These are phyloP conservation scores for Stichopus chloronotus DNA, from an alignment of 35 echinoderm and acorn worm genomes.

Conservation along the genomic window DNA sequence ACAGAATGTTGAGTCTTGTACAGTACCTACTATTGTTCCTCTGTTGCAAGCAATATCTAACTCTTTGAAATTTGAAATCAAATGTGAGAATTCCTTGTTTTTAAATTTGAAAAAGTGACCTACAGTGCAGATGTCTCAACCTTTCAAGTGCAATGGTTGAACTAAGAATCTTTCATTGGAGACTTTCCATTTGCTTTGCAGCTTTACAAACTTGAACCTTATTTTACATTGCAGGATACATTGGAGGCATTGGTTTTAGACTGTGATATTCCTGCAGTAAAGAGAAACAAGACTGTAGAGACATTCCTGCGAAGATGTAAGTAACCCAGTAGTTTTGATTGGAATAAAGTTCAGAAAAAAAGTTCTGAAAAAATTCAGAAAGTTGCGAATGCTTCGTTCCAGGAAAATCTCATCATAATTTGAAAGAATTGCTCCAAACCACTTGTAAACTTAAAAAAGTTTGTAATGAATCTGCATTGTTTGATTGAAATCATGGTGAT, in stretches of 20 bases:
- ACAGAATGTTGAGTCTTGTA: no score
- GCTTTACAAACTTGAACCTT: background rate
- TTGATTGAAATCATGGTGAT: no score
- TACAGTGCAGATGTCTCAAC: background rate
- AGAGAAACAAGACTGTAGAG: constrained; percentile 96
- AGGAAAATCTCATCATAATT: background rate
- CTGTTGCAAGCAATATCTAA: background rate
- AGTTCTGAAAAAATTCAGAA: no score
- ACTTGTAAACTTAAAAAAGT: no score
- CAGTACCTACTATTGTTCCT: no score
- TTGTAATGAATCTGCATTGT: no score
- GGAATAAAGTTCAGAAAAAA: background rate
- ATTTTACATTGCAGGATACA: constrained; percentile 68
- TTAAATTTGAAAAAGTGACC: background rate
- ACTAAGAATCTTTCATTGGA: background rate
- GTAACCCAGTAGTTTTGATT: constrained; percentile 5
- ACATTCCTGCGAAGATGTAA: constrained; percentile 96
- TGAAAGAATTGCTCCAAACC: background rate
- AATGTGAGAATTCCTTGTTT: background rate
- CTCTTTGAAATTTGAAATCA: background rate
- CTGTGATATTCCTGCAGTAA: constrained; percentile 89
- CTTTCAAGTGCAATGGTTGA: background rate
- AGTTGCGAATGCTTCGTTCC: background rate
- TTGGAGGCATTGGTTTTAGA: constrained; percentile 81
- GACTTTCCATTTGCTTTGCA: background rate